Evolutionary conservation across 2,888 invertebrate genomes (phyloP).

Genomic region (Polia nebulosa): DNA sequence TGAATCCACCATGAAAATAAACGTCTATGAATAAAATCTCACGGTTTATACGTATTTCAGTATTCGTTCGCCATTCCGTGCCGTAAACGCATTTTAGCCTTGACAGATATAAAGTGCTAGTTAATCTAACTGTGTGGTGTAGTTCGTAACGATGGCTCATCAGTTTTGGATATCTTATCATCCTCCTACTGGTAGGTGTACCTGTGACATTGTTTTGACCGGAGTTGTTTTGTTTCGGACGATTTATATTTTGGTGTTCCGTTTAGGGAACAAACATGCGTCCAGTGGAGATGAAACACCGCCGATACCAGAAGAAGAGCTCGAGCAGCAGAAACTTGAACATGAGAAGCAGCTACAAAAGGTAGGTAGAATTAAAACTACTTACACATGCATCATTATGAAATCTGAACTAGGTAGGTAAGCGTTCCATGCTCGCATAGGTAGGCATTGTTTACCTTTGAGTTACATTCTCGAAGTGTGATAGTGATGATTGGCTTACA

Average conservation of each 20-base stretch:
- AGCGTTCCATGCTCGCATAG: background rate
- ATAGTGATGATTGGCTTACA: background rate
- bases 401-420: constrained; percentile 19
- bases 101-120: constrained; percentile 29
- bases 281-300: constrained; percentile 90
- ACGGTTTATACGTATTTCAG: constrained; percentile 76
- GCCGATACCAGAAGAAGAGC: constrained; percentile 87
- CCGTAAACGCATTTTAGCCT: constrained; percentile 62
- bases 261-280: constrained; percentile 83
- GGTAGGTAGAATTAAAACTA: constrained; percentile 68
- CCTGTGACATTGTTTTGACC: constrained; percentile 28
- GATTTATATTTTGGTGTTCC: constrained; percentile 37
- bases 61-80: constrained; percentile 67
- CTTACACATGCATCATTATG: constrained; percentile 19
- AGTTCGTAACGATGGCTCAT: constrained; percentile 93
- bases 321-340: constrained; percentile 92
- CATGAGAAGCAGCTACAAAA: constrained; percentile 92
- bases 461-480: constrained; percentile 9
- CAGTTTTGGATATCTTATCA: constrained; percentile 97
- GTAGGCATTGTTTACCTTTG: constrained; percentile 39
- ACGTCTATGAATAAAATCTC: constrained; percentile 88
- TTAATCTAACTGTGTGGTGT: constrained; percentile 43
- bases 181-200: constrained; percentile 93
- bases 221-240: constrained; percentile 33
- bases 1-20: constrained; percentile 84